Conservation (phyloP, 1,140 invertebrate genomes). For the Hirudo medicinalis region DNA sequence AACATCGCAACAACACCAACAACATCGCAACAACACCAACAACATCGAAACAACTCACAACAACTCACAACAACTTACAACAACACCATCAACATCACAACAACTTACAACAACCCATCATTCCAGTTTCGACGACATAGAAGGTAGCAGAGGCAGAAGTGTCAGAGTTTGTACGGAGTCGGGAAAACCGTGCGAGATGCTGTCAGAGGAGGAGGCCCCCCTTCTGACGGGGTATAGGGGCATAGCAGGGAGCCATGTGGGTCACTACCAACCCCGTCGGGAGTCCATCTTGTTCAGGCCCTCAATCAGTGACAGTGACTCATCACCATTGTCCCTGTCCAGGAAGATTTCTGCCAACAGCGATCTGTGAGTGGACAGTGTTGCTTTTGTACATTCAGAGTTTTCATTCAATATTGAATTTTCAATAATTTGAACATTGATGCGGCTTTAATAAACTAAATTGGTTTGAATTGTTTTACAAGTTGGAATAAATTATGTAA, state of each 20-base stretch:
- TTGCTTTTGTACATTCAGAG: no score
- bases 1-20: background rate
- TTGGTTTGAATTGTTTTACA: no score
- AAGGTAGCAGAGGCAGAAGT: background rate
- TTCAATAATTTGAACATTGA: no score
- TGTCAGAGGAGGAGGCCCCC: background rate
- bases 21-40: background rate
- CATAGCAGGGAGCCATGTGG: background rate
- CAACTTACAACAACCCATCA: background rate
- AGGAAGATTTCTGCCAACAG: slow-evolving; percentile 8
- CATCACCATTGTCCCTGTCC: background rate
- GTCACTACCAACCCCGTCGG: background rate
- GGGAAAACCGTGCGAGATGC: background rate
- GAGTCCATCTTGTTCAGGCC: slow-evolving; percentile 1
- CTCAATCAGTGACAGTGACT: slow-evolving; percentile 5
- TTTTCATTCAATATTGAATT: no score
- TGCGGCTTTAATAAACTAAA: no score
- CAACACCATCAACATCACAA: background rate
- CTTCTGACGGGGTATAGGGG: background rate
- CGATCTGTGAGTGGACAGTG: background rate
- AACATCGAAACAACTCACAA: background rate
- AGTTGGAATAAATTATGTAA: no score
- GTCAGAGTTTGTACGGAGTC: no score
- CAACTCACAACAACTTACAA: background rate
- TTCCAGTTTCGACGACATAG: background rate